Base-by-base conservation (phyloP, 1,140 invertebrate species). In the Brachionus angularis region DNA sequence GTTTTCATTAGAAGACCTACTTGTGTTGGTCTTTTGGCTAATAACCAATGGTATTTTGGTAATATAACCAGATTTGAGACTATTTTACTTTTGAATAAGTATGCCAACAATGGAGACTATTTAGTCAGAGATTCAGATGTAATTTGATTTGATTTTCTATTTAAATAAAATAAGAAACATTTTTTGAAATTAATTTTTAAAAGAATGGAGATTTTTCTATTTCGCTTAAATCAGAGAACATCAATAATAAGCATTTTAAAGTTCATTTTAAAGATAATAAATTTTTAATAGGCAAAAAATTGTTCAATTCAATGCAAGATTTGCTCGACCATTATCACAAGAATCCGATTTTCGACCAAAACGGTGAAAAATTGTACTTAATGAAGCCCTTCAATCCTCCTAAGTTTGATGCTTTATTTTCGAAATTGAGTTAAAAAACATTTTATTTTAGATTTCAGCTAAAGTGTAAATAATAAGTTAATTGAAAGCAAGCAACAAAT, bases 161-260 rank as follows among this genome's bases (percentile, higher is more conserved):
- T 42, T 58, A 14, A 10, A 42, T 61, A 8, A 46, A 21, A n/a
- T 21, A 8, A 8, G 8, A 16, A 10, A 8, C 27, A 21, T 53
- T 49, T 10, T 44, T 8, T 36, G n/a, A n/a, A n/a, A 10, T 23
- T 72, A 74, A 73, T 74, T 78, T 84, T 84, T 49, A 61, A 18
- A 81, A 97, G 94, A 88, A 92, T 84, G 96, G 95, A 72, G 95
- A 98, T 83, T 97, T 90, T 82, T 98, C 95, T 36, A 94, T 98
- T 74, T 97, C 95, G 31, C 84, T 99, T 75, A 98, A 98, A 23
- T 58, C 53, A 84, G 96, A 95, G 47, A 89, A 91, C 52, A 91
- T 90, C 33, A 88, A 94, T 72, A 98, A 98, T 84, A 98, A 98
- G 82, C 96, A 99, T 83, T 98, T 99, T 84, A 88, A 95, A 78